phyloP scores from a whole-genome alignment of 2,113 vertebrate genomes.

The Neotoma lepida region DNA sequence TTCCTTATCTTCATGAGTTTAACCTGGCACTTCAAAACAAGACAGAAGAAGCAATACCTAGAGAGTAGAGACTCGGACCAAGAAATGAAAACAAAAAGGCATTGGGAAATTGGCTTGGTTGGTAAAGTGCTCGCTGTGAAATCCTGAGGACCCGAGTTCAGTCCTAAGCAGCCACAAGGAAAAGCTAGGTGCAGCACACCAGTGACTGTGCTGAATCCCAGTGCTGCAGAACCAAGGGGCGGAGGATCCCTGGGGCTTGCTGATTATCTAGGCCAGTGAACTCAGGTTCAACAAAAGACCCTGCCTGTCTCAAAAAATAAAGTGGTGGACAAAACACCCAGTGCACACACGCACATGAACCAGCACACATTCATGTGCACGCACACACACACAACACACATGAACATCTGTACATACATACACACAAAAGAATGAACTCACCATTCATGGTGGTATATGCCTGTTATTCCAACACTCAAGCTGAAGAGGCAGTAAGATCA shows the following conservation, averaged over 20 bases:
- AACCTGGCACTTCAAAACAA: neutral
- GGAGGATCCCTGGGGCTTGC: neutral
- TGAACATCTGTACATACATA: neutral
- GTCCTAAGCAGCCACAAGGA: neutral
- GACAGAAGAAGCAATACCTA: neutral
- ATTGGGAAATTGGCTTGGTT: neutral
- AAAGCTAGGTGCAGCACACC: neutral
- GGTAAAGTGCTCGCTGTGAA: neutral
- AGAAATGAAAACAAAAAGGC: neutral
- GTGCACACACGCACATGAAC: neutral
- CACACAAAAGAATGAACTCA: neutral
- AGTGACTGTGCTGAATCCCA: neutral
- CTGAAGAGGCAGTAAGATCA: neutral
- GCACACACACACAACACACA: neutral
- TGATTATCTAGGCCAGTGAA: neutral
- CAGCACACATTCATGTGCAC: neutral
- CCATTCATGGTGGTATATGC: neutral
- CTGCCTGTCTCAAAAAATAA: neutral
- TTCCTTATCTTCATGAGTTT: neutral
- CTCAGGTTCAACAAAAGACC: neutral
- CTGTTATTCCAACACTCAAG: neutral
- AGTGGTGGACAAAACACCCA: neutral
- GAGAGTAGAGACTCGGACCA: slow-evolving; percentile 11
- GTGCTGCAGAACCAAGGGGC: neutral
- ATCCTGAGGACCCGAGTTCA: neutral